Conservation (phyloP, 2,888 invertebrate species). For the Drosophila subquinaria region DNA sequence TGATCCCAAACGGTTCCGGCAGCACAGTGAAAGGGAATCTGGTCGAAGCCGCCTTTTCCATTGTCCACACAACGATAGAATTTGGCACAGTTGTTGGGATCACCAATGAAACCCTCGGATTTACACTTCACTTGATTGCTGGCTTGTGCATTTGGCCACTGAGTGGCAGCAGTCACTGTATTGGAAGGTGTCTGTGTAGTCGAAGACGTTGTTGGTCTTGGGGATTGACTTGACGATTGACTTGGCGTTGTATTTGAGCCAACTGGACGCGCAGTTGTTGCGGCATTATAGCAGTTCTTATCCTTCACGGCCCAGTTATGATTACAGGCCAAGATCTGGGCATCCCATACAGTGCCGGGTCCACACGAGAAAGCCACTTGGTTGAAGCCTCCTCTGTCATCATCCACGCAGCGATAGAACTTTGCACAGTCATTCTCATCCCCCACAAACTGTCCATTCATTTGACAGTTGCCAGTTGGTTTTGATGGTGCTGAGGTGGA, state of each 20-base stretch:
- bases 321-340: slow-evolving; percentile 87
- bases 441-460: slow-evolving; percentile 84
- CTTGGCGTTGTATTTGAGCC: slow-evolving; percentile 38
- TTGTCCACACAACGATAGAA: slow-evolving; percentile 90
- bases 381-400: slow-evolving; percentile 85
- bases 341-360: slow-evolving; percentile 88
- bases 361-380: slow-evolving; percentile 87
- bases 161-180: slow-evolving; percentile 38
- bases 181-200: slow-evolving; percentile 36
- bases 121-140: slow-evolving; percentile 79
- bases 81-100: slow-evolving; percentile 87
- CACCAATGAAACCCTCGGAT: slow-evolving; percentile 85
- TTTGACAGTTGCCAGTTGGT: slow-evolving; percentile 67
- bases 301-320: slow-evolving; percentile 82
- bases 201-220: slow-evolving; percentile 20
- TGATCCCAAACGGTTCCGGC: slow-evolving; percentile 89
- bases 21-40: slow-evolving; percentile 89
- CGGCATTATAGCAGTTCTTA: slow-evolving; percentile 67
- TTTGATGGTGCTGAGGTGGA: slow-evolving; percentile 44
- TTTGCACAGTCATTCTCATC: slow-evolving; percentile 87
- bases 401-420: slow-evolving; percentile 87
- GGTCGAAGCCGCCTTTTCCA: slow-evolving; percentile 87
- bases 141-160: slow-evolving; percentile 43
- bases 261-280: slow-evolving; percentile 43
- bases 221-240: slow-evolving; percentile 27